phyloP scores from a whole-genome alignment of 1,140 invertebrate species.

The Papilio helenus region DNA sequence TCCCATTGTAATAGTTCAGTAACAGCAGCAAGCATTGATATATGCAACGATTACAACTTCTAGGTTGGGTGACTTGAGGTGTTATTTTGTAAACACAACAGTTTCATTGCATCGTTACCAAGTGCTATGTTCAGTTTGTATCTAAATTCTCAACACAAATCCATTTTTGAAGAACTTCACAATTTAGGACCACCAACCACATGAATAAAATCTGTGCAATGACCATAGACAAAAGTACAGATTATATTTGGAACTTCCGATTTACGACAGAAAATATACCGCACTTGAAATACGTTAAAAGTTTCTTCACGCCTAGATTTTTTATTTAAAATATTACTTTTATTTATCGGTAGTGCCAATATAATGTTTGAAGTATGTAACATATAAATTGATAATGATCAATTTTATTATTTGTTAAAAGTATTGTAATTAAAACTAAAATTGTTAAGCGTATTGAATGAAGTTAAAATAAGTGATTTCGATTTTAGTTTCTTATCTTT shows the following conservation, averaged over 20 bases:
- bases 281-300: no score
- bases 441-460: not conserved
- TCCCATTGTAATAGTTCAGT: constrained; percentile 73
- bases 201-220: constrained; percentile 4
- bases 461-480: not conserved
- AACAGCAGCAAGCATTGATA: not conserved
- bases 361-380: no score
- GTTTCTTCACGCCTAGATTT: no score
- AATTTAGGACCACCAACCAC: constrained; percentile 56
- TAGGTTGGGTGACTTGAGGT: constrained; percentile 9
- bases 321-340: no score
- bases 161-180: constrained; percentile 81
- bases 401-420: no score
- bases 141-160: constrained; percentile 75
- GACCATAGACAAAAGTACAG: not conserved
- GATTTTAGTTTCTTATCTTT: not conserved
- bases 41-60: not conserved
- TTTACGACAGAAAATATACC: not conserved
- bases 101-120: constrained; percentile 50
- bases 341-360: no score
- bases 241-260: not conserved
- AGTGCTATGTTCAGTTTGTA: constrained; percentile 70
- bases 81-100: constrained; percentile 67
- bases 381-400: no score
- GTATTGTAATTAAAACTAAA: no score